phyloP scores from a whole-genome alignment of 37 sponge, comb jelly and placozoan species.

The Bolinopsis microptera region DNA sequence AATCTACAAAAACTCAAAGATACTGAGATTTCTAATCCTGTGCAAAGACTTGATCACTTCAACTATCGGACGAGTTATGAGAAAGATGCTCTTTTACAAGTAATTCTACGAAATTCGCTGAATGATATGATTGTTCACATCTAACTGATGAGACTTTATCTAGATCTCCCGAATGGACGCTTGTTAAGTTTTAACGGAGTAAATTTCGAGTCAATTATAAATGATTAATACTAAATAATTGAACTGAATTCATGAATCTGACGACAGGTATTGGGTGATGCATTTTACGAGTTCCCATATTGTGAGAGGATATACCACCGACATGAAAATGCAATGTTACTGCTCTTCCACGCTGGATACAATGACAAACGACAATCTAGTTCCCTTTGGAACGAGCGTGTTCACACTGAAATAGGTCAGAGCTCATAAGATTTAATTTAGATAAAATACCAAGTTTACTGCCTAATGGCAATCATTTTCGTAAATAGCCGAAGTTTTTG shows the following conservation, averaged over 20 bases:
- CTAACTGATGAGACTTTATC: too few species aligned
- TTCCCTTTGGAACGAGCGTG: slow-evolving; percentile 10
- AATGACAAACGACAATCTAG: neutral
- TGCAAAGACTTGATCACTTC: neutral
- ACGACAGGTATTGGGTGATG: neutral
- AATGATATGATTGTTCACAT: too few species aligned
- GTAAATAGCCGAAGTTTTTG: too few species aligned
- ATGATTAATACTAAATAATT: too few species aligned
- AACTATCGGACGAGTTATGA: slow-evolving; percentile 28
- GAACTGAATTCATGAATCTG: too few species aligned
- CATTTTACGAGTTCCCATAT: slow-evolving; percentile 58
- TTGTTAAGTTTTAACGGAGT: too few species aligned
- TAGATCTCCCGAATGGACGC: too few species aligned
- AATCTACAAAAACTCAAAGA: neutral
- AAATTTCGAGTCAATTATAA: too few species aligned
- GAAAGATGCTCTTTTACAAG: slow-evolving; percentile 38
- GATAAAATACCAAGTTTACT: too few species aligned
- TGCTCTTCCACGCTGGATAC: slow-evolving; percentile 54
- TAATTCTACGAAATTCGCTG: neutral
- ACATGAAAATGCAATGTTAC: slow-evolving; percentile 54
- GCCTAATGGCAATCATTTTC: too few species aligned
- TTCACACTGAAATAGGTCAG: slow-evolving; percentile 53
- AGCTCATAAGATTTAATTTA: too few species aligned
- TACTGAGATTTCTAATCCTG: neutral
- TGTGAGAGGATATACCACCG: slow-evolving; percentile 51